Conservation (phyloP, 2,888 invertebrate species). For the Lydus trimaculatus region DNA sequence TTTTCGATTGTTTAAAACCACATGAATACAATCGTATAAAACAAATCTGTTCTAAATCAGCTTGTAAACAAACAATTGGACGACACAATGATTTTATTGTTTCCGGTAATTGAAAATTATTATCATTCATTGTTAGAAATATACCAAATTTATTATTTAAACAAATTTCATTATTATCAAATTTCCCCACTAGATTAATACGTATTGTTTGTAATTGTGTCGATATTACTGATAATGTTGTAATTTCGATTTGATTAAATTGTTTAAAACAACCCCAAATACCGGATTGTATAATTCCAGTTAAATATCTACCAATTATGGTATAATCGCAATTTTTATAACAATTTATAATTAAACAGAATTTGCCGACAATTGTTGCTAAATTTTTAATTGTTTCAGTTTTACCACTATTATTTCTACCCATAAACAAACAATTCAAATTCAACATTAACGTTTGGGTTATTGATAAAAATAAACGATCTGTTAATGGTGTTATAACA, state of each 20-base stretch:
- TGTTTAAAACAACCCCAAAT: slow-evolving; percentile 98
- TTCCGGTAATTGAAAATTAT: slow-evolving; percentile 92
- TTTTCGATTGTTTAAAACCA: slow-evolving; percentile 89
- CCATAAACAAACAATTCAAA: slow-evolving; percentile 92
- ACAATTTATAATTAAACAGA: slow-evolving; percentile 89
- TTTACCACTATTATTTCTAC: slow-evolving; percentile 85
- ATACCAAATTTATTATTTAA: slow-evolving; percentile 88
- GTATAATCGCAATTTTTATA: slow-evolving; percentile 94
- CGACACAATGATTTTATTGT: slow-evolving; percentile 91
- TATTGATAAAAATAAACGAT: slow-evolving; percentile 90
- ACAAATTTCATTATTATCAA: slow-evolving; percentile 75
- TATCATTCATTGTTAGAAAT: slow-evolving; percentile 96
- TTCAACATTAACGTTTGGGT: slow-evolving; percentile 93
- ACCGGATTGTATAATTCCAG: slow-evolving; percentile 84
- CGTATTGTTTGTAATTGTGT: slow-evolving; percentile 90
- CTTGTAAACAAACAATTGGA: slow-evolving; percentile 91
- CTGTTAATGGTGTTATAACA: slow-evolving; percentile 91
- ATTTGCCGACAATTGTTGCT: slow-evolving; percentile 85
- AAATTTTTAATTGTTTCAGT: slow-evolving; percentile 93
- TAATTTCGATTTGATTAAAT: slow-evolving; percentile 92
- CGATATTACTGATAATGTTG: slow-evolving; percentile 92
- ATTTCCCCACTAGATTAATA: slow-evolving; percentile 78
- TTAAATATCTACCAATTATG: slow-evolving; percentile 77
- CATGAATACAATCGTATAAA: slow-evolving; percentile 91
- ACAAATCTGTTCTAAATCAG: slow-evolving; percentile 91